Percentiles rank a stretch among this genome's conserved stretches.
Conservation (phyloP, 2,113 vertebrate genomes). For the Plecturocebus donacophilus region DNA sequence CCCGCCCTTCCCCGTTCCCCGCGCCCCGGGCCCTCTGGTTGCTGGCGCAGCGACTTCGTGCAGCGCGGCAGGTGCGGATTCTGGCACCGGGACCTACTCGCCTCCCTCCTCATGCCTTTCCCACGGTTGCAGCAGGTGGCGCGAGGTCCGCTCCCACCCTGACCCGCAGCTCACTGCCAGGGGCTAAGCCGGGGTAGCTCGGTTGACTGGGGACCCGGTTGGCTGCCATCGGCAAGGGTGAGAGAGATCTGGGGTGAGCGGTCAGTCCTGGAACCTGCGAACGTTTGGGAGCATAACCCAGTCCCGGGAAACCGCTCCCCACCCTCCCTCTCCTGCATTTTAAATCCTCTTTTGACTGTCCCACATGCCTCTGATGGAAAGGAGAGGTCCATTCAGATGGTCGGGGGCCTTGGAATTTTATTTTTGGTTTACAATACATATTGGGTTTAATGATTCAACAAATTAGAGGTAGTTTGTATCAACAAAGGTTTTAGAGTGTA, state of each 20-base stretch:
- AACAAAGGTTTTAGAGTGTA: background rate
- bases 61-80: accelerated
- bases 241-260: background rate
- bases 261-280: background rate
- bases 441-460: background rate
- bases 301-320: background rate
- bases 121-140: accelerated
- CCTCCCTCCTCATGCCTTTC: background rate
- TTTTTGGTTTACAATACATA: no score
- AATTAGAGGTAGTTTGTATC: background rate
- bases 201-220: accelerated
- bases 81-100: accelerated
- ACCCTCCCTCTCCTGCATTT: background rate
- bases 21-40: background rate
- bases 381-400: no score
- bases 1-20: accelerated
- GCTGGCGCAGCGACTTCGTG: no score
- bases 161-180: background rate
- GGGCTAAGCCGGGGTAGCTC: background rate
- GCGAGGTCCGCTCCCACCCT: accelerated
- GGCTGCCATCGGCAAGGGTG: background rate
- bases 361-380: background rate
- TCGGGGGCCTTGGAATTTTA: no score
- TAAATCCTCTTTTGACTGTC: background rate
- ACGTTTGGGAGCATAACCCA: background rate